Conservation (phyloP, 2,888 invertebrate species). For the Xestobium rufovillosum region DNA sequence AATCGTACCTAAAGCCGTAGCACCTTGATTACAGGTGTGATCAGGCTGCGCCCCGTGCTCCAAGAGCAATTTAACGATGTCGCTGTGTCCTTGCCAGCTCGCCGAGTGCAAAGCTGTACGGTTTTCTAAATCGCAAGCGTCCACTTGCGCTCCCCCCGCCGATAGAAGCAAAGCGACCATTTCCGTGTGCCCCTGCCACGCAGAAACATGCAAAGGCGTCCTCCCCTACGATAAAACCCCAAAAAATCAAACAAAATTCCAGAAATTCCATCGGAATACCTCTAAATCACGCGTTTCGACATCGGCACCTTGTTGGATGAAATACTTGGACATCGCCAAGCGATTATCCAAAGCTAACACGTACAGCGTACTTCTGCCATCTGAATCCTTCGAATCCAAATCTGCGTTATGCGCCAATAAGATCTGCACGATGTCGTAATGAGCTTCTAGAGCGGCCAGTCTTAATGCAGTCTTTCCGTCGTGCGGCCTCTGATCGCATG, state of each 20-base stretch:
- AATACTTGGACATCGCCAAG: slow-evolving; percentile 72
- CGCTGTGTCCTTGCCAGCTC: slow-evolving; percentile 89
- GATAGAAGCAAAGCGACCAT: slow-evolving; percentile 82
- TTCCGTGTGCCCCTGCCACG: slow-evolving; percentile 91
- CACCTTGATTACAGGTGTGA: slow-evolving; percentile 92
- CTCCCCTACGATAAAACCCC: slow-evolving; percentile 59
- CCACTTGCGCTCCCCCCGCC: slow-evolving; percentile 73
- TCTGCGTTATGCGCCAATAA: slow-evolving; percentile 71
- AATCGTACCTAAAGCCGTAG: slow-evolving; percentile 71
- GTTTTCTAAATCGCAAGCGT: slow-evolving; percentile 79
- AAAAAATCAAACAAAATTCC: slow-evolving; percentile 1
- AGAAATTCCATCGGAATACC: slow-evolving; percentile 38
- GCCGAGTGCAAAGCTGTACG: slow-evolving; percentile 91
- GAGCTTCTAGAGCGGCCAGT: slow-evolving; percentile 75
- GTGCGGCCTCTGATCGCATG: slow-evolving; percentile 78
- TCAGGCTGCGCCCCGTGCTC: slow-evolving; percentile 76
- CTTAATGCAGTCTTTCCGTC: slow-evolving; percentile 85
- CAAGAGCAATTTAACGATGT: slow-evolving; percentile 72
- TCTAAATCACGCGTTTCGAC: slow-evolving; percentile 85
- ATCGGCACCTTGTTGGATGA: slow-evolving; percentile 72
- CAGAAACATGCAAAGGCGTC: slow-evolving; percentile 81
- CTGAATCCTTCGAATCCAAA: slow-evolving; percentile 83
- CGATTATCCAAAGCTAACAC: slow-evolving; percentile 84
- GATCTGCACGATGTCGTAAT: slow-evolving; percentile 68
- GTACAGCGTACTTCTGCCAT: slow-evolving; percentile 86